Evolutionary conservation across 2,888 invertebrate species (phyloP), one percentile per base, ranked within the genome.

Genomic region (Spodoptera exigua): DNA sequence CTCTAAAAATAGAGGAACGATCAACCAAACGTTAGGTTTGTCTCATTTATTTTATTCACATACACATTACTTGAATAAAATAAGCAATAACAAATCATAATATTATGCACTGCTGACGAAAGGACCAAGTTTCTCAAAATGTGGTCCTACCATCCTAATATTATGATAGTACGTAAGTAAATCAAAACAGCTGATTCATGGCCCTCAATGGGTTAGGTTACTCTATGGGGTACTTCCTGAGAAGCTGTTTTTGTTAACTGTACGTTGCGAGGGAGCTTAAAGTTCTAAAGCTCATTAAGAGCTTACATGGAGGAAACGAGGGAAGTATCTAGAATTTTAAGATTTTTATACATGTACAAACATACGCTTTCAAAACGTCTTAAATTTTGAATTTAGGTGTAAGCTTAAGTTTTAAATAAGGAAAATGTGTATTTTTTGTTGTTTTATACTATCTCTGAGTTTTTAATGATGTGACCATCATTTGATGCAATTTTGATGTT

Each of bases 111-210:
- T 41, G 39, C 14, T 36, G 36, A 27, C 36, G n/a, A 27, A 41
- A 59, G 36, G 47, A 71, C 35, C 35, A 46, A 27, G 34, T 37
- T 14, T 9, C 27, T 13, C 43, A 17, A 37, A 35, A 37, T 40
- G 9, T 51, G 17, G 36, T 40, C 39, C 46, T 10, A 59, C 46
- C 21, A 21, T 5, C 21, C 21, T 2, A 21, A 27, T 27, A 27
- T 9, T n/a, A n/a, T n/a, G n/a, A n/a, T n/a, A n/a, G 18, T 46
- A 16, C 54, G 59, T 68, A 51, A 43, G 17, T 47, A 40, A 52
- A 63, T 63, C 16, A 40, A 65, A 70, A 69, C 55, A 39, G 27
- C 9, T 71, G 47, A 71, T 70, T 64, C 49, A 43, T 36, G 46
- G 39, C n/a, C n/a, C 18, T 32, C n/a, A 18, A 51, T 40, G 21